Evolutionary conservation across 2,113 vertebrate genomes (phyloP), one percentile per base, ranked within the genome.

Genomic region (Labrus mixtus): DNA sequence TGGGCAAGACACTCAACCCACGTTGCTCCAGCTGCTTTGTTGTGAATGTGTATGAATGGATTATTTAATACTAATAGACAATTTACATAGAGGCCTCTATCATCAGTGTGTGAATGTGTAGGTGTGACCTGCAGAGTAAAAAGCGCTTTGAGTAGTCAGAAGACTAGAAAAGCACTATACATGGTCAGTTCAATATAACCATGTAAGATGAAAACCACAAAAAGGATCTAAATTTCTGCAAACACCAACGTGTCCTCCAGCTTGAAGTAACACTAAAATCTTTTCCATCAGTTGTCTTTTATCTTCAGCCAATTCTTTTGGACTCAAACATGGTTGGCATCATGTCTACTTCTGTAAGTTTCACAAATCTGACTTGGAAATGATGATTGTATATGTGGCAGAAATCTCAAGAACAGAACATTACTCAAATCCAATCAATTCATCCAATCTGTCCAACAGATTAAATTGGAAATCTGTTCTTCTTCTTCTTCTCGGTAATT

Each of bases 401-500:
- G 7, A 51, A 41, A 56, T 43, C 22, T 43, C 25, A n/a, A 6
- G 2, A 17, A 25, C 64, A 68, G 46, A 68, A 64, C 48, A 76
- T 36, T 8, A 54, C 10, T 22, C 65, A 39, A 60, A 76, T 76
- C 36, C 20, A 46, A 64, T 81, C 45, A 58, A 53, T 59, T 3
- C 2, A 36, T 15, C 46, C 55, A 67, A 57, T 71, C 48, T 76
- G 61, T 71, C 20, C 23, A 29, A 37, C 60, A 66, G 53, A 70
- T 55, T 75, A 65, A 1, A 43, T 12, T 75, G 23, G 23, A 75
- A 62, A 53, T 61, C 29, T 68, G 7, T 50, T 75, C 29, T 60
- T 48, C 29, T 3, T 22, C 61, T 36, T 33, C n/a, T n/a, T 6
- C 36, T 59, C 65, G 11, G 48, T 29, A 56, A 60, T 36, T 50